Evolutionary conservation across 2,888 invertebrate species (phyloP).

Genomic region (Cephonodes hylas): DNA sequence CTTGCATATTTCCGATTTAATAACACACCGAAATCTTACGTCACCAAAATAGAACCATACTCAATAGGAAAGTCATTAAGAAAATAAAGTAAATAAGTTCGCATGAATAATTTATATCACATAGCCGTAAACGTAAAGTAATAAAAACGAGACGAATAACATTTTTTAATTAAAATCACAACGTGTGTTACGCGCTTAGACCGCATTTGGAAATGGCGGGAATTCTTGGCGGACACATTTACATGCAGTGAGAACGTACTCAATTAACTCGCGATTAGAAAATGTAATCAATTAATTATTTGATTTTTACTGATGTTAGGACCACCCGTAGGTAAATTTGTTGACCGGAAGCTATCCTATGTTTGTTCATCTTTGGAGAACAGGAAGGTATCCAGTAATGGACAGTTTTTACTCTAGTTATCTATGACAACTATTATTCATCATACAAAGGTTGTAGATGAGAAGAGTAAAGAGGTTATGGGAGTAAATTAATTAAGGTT

Average conservation of each 20-base stretch:
- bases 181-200: conserved; percentile 35
- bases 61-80: not conserved
- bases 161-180: conserved; percentile 9
- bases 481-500: no score
- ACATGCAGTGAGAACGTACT: conserved; percentile 1
- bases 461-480: no score
- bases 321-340: not conserved
- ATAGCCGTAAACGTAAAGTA: not conserved
- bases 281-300: not conserved
- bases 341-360: not conserved
- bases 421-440: not conserved
- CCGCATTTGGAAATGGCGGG: conserved; percentile 37
- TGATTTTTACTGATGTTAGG: not conserved
- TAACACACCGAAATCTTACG: not conserved
- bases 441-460: not conserved
- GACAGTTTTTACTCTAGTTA: not conserved
- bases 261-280: not conserved
- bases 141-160: conserved; percentile 1
- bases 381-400: not conserved
- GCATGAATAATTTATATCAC: not conserved
- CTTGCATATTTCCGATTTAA: no score
- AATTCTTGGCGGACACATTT: conserved; percentile 36
- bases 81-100: not conserved
- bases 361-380: not conserved
- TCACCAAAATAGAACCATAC: not conserved